These are phyloP conservation scores for Alauda arvensis DNA, from an alignment of 2,797 vertebrate species.

Conservation along the genomic window DNA sequence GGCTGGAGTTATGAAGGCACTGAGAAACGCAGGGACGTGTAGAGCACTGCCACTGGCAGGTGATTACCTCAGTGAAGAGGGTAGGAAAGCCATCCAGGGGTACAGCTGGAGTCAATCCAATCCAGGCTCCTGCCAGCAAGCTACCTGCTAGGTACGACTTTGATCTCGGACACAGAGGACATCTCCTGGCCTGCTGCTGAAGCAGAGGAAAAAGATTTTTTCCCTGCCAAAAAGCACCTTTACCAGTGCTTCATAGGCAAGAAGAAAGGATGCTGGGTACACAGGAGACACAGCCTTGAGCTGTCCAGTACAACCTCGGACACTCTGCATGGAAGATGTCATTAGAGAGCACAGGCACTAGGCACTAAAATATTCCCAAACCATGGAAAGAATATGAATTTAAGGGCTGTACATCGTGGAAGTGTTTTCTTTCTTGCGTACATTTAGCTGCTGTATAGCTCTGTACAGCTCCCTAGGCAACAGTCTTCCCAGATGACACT, in stretches of 20 bases:
- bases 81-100: not conserved
- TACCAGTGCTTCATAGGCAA: not conserved
- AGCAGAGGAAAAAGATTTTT: not conserved
- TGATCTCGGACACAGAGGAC: not conserved
- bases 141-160: not conserved
- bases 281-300: not conserved
- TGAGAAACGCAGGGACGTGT: not conserved
- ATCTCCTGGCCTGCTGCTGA: not conserved
- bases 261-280: not conserved
- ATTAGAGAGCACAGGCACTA: not conserved
- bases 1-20: not conserved
- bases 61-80: not conserved
- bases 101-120: not conserved
- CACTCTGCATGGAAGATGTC: not conserved
- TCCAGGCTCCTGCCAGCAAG: not conserved
- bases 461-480: conserved; percentile 41
- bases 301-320: not conserved
- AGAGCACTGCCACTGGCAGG: not conserved
- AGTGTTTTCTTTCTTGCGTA: not conserved
- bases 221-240: not conserved
- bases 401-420: not conserved
- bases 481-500: conserved; percentile 37
- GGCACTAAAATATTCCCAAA: not conserved
- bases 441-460: conserved; percentile 1
- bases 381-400: not conserved